These are phyloP conservation scores for Aphelocoma californica DNA, from an alignment of 2,797 vertebrate species.

Conservation along the genomic window DNA sequence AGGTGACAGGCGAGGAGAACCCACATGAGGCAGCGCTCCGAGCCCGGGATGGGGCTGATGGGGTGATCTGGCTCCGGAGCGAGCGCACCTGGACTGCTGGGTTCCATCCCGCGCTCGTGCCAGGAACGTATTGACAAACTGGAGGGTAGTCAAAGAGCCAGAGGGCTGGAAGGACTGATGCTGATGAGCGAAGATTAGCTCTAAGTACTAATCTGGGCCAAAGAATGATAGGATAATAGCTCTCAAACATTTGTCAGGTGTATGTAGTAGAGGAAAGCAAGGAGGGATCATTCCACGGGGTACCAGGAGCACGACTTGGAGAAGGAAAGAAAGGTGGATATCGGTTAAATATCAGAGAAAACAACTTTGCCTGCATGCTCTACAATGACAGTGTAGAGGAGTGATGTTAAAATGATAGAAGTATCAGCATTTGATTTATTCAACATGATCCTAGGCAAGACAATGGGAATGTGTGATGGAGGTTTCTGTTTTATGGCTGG, in stretches of 20 bases:
- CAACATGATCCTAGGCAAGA: not conserved
- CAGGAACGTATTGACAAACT: not conserved
- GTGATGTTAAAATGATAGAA: not conserved
- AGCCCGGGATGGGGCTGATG: not conserved
- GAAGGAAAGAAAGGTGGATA: not conserved
- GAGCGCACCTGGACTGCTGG: not conserved
- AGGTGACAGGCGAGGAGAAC: not conserved
- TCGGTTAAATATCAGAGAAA: not conserved
- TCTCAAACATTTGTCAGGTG: not conserved
- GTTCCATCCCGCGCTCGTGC: not conserved
- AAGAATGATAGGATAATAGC: not conserved
- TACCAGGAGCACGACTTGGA: no score
- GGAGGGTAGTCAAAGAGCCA: conserved; percentile 17
- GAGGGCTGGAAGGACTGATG: conserved; percentile 25
- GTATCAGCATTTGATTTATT: not conserved
- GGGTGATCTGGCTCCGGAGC: not conserved
- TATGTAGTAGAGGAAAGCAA: not conserved
- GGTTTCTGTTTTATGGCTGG: not conserved
- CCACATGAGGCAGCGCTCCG: not conserved
- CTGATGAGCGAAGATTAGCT: not conserved
- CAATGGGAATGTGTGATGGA: not conserved
- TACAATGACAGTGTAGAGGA: not conserved
- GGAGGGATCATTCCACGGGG: not conserved
- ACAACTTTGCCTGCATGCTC: not conserved
- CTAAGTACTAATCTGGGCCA: not conserved